Conservation (phyloP, 2,797 vertebrate species). For the Epinephelus malabaricus region DNA sequence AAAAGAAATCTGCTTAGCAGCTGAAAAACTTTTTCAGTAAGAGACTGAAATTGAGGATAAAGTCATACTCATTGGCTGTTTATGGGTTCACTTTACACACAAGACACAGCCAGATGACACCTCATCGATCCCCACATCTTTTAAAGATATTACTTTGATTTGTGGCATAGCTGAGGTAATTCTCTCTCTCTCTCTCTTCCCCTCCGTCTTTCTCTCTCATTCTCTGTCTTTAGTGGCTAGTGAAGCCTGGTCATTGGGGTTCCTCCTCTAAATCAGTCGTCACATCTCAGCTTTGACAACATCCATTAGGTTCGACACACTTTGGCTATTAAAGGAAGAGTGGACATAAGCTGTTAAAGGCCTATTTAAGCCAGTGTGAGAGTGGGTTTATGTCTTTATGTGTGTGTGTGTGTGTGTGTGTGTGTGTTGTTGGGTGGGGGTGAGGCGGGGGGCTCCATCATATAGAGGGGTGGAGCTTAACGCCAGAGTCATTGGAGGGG, state of each 20-base stretch:
- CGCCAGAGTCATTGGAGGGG: conserved; percentile 80
- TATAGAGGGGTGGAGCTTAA: conserved; percentile 78
- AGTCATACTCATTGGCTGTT: conserved; percentile 57
- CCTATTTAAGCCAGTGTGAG: conserved; percentile 73
- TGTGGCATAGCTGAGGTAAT: conserved; percentile 74
- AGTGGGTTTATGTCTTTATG: conserved; percentile 54
- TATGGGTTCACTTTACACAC: conserved; percentile 68
- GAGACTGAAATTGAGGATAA: conserved; percentile 35
- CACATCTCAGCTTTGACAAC: conserved; percentile 79
- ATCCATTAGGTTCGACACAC: conserved; percentile 84
- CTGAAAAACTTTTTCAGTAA: conserved; percentile 34
- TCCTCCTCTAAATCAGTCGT: conserved; percentile 79
- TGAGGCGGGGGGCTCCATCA: conserved; percentile 36
- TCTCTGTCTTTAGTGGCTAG: conserved; percentile 50
- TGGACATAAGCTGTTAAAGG: conserved; percentile 78
- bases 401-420: conserved; percentile 30
- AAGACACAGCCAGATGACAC: conserved; percentile 68
- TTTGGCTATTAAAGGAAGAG: conserved; percentile 82
- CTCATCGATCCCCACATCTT: conserved; percentile 76
- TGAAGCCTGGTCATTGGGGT: conserved; percentile 56
- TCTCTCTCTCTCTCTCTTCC: conserved; percentile 35
- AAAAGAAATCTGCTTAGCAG: conserved; percentile 32
- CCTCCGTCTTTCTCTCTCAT: conserved; percentile 35
- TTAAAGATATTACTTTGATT: conserved; percentile 84
- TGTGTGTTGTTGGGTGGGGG: background rate